Base-by-base conservation (phyloP, 2,888 invertebrate genomes). In the Tuberolachnus salignus region DNA sequence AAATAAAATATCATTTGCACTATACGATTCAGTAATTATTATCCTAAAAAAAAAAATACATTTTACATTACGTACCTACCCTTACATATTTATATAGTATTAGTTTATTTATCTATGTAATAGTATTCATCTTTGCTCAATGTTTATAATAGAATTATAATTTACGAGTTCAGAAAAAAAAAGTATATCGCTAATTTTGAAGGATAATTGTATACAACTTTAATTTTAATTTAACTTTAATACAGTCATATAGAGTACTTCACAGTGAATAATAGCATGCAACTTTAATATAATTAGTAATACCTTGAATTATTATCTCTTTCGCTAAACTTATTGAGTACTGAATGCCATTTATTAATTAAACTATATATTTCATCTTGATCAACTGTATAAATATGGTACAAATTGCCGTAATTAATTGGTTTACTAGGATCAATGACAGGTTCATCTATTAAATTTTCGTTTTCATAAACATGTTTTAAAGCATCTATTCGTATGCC, bases 1-100 rank as follows among this genome's bases (percentile, higher is more conserved):
- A 46, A 57, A 67, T 34, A 78, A 67, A 49, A 78, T 34, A 14
- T 16, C 34, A 11, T 11, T 16, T 49, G 57, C 21, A 51, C 75
- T 78, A 14, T 49, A 78, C 8, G 75, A 78, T 34, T 78, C 75
- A 16, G 75, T 67, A 34, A 78, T 78, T 59, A 78, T 78, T 67
- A 67, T 67, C n/a, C 75, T 78, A 26, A 49, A 73, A 73, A 57
- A 75, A 19, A 14, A 70, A n/a, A n/a, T n/a, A n/a, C n/a, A n/a
- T n/a, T n/a, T n/a, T n/a, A n/a, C n/a, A n/a, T n/a, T n/a, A n/a
- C n/a, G n/a, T n/a, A n/a, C n/a, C n/a, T n/a, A n/a, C n/a, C n/a
- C n/a, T n/a, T n/a, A n/a, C n/a, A n/a, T n/a, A n/a, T n/a, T n/a
- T n/a, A n/a, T n/a, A n/a, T n/a, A n/a, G n/a, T n/a, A n/a, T n/a